Base-by-base conservation (phyloP, 2,888 invertebrate genomes). In the Chymomyza fuscimana region DNA sequence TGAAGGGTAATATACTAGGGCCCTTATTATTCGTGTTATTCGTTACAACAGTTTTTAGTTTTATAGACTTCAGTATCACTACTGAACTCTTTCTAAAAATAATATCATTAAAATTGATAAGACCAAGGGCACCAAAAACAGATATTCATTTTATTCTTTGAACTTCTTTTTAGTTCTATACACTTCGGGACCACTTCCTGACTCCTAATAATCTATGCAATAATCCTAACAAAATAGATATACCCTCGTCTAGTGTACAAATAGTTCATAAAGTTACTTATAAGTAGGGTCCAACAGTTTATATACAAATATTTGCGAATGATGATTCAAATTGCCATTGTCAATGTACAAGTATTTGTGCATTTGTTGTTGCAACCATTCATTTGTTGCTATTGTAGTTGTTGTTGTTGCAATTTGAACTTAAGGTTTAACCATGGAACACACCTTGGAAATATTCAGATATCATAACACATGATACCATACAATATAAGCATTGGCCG, bases 311-410 rank as follows among this genome's bases (percentile, higher is more conserved):
- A 56, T 60, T 72, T 19, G 60, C 22, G 29, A 51, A 77, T 80
- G 81, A 84, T 86, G 88, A 84, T 86, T 84, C 86, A 84, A 46
- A 84, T 83, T 80, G 76, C 10, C 63, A 58, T 60, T 77, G 73
- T 61, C 67, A 82, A 79, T 69, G 70, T 64, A 3, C 52, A 46
- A 51, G 75, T 67, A 67, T 80, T 80, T 60, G 74, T 77, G 46
- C 74, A 54, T 65, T 65, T 70, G 64, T 63, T 68, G 56, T 61
- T 50, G 29, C 46, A 54, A 36, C 52, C 52, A 46, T 32, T 52
- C 40, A 58, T 54, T 40, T 60, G 52, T 54, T 58, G 32, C 76
- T 25, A 1, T 72, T 76, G 70, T 54, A 52, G 32, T 76, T 25
- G 15, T 72, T 76, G 75, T 54, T 58, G 15, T 72, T 76, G 75